phyloP scores from a whole-genome alignment of 1,140 invertebrate species.

The Pachyrhynchus sulphureomaculatus region DNA sequence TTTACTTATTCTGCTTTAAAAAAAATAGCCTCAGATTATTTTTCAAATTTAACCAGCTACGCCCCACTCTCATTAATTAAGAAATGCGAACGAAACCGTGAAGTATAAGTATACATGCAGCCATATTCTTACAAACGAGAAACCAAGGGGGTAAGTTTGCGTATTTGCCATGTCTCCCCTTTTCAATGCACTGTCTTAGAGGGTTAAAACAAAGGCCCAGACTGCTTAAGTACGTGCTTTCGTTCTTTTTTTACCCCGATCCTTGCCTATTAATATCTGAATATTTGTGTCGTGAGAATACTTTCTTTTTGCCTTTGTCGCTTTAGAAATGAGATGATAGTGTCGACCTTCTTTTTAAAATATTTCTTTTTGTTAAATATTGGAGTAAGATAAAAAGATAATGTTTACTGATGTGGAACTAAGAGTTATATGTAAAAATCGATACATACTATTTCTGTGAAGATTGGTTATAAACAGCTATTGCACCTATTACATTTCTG shows the following conservation, averaged over 20 bases:
- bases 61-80: constrained; percentile 26
- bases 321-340: constrained; percentile 1
- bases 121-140: constrained; percentile 19
- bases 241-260: constrained; percentile 18
- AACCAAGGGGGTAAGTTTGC: constrained; percentile 25
- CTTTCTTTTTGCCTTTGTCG: constrained; percentile 17
- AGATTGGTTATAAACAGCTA: too few relatives aligned
- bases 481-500: too few relatives aligned
- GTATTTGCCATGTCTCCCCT: constrained; percentile 40
- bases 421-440: too few relatives aligned
- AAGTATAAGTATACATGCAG: constrained; percentile 13
- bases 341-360: background rate
- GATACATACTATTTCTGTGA: too few relatives aligned
- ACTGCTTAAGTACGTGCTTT: constrained; percentile 42
- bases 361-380: constrained; percentile 6
- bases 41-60: too few relatives aligned
- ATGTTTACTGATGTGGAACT: too few relatives aligned
- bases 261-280: constrained; percentile 43
- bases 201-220: constrained; percentile 42
- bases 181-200: constrained; percentile 41
- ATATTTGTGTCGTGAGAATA: constrained; percentile 29
- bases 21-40: too few relatives aligned
- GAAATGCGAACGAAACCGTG: constrained; percentile 12
- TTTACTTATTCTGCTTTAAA: too few relatives aligned
- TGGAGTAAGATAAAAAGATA: too few relatives aligned